These are phyloP conservation scores for Mylabris phalerata DNA, from an alignment of 1,140 invertebrate species.

Conservation along the genomic window DNA sequence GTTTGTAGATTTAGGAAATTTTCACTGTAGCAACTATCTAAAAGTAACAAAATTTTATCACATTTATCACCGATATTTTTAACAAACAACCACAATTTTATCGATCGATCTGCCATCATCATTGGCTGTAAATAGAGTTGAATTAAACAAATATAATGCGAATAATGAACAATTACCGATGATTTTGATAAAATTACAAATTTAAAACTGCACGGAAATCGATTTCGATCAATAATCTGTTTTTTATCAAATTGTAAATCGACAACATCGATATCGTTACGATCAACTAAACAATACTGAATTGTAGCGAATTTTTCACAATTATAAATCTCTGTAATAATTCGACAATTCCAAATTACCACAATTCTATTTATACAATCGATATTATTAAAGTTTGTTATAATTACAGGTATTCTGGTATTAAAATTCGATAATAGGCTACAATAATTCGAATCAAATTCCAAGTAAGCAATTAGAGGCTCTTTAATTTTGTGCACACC, in stretches of 20 bases:
- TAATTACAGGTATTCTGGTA: conserved; percentile 1
- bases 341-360: background rate
- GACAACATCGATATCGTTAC: background rate
- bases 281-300: conserved; percentile 4
- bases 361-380: background rate
- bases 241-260: background rate
- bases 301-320: background rate
- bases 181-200: background rate
- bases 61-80: no score
- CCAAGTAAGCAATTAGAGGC: conserved; percentile 1
- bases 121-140: no score
- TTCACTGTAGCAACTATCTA: no score
- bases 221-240: background rate
- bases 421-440: background rate
- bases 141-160: no score
- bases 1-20: no score
- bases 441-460: background rate
- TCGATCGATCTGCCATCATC: no score
- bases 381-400: background rate
- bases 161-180: background rate
- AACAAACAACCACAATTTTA: no score
- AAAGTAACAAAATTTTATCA: no score
- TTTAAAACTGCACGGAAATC: background rate
- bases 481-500: background rate
- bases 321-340: conserved; percentile 4